Conservation (phyloP, 2,888 invertebrate species). For the Cerceris ruficornis region DNA sequence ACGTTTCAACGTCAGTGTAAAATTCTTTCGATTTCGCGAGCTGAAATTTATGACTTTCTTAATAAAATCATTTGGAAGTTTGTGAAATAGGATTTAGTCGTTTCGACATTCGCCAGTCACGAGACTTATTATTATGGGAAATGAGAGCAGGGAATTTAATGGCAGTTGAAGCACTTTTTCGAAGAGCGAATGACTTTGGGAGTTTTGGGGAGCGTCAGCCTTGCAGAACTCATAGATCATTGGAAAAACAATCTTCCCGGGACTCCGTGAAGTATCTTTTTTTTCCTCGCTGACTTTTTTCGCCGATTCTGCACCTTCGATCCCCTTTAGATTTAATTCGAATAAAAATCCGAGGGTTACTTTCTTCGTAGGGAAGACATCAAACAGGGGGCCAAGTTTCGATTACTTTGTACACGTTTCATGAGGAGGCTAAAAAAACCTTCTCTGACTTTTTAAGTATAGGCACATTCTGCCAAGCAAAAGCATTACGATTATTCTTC, state of each 20-base stretch:
- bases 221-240: conserved; percentile 37
- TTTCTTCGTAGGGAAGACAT: not conserved
- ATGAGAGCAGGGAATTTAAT: conserved; percentile 18
- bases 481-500: no score
- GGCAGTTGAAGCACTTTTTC: conserved; percentile 28
- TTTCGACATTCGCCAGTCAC: not conserved
- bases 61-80: no score
- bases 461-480: no score
- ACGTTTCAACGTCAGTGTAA: no score
- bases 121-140: not conserved
- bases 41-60: no score
- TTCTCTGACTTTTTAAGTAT: not conserved
- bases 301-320: conserved; percentile 13
- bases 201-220: conserved; percentile 32
- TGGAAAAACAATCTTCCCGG: conserved; percentile 35
- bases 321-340: conserved; percentile 22
- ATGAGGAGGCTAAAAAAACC: conserved; percentile 10
- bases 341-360: conserved; percentile 18
- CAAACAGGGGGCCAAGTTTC: conserved; percentile 1
- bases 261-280: conserved; percentile 6
- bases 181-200: conserved; percentile 6
- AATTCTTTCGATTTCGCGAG: no score
- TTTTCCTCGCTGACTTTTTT: conserved; percentile 18
- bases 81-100: not conserved
- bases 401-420: conserved; percentile 5